Evolutionary conservation across 2,797 vertebrate genomes (phyloP), one percentile per base, ranked within the genome.

Genomic region (Chaetophractus vellerosus): DNA sequence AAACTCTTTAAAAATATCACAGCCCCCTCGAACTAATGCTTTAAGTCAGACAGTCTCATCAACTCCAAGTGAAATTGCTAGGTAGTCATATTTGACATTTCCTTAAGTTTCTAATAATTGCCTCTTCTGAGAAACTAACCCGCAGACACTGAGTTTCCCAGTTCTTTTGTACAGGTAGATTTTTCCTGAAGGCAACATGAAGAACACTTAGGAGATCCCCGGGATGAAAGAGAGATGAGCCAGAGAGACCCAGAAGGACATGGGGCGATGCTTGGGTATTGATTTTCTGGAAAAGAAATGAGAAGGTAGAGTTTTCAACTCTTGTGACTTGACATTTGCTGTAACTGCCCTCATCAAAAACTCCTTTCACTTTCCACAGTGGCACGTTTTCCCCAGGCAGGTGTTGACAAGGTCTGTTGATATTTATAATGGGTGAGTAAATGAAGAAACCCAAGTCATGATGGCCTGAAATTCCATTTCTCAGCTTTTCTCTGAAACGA

Each of bases 1-100:
- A 79, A 95, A 80, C 64, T 72, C 79, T 90, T 96, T 21, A 75
- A 93, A 97, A 79, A 94, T 76, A 80, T 83, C 72, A 88, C 64
- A 78, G 24, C 16, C 94, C 95, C 57, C 69, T 79, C 88, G 97
- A 96, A 97, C 96, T 79, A 97, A 48, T 78, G 66, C 78, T 97
- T 84, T 94, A 97, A 97, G 94, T 81, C 92, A 97, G 91, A 87
- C 82, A 84, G 91, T 72, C 79, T 90, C 88, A 64, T 96, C 94
- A 96, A 59, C 83, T 52, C 78, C 86, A 83, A 66, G 28, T 41
- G 15, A 95, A 88, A 94, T 89, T 97, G 97, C 96, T 82, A 96
- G 97, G 94, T 93, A 95, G 95, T 97, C 97, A 92, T 90, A 96
- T 95, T 64, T 97, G 95, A 97, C 93, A 93, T 97, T 98, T 97